Evolutionary conservation across 2,888 invertebrate genomes (phyloP).

Genomic region (Pharmacophagus antenor): DNA sequence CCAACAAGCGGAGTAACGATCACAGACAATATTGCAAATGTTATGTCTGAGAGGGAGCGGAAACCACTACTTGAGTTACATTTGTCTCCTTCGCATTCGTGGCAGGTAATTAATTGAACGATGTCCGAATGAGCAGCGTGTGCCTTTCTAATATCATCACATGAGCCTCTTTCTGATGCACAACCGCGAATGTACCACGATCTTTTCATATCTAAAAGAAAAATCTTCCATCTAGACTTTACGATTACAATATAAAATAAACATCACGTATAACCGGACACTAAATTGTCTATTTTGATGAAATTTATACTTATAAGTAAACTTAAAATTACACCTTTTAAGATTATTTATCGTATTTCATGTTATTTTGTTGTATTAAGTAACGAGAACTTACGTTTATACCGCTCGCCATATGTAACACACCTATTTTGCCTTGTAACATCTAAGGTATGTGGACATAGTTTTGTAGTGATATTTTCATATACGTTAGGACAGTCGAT

Average conservation of each 20-base stretch:
- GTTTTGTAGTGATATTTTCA: conserved; percentile 44
- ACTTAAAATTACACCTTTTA: background rate
- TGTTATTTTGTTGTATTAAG: background rate
- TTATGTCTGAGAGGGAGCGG: conserved; percentile 45
- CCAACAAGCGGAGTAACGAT: conserved; percentile 52
- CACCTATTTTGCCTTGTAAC: conserved; percentile 48
- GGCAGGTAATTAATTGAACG: conserved; percentile 50
- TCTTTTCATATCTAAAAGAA: conserved; percentile 49
- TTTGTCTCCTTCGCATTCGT: conserved; percentile 58
- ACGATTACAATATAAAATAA: no score
- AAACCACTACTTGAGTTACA: conserved; percentile 53
- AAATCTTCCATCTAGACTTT: background rate
- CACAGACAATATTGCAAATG: conserved; percentile 49
- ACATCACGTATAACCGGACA: no score
- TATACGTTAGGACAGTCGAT: conserved; percentile 48
- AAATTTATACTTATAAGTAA: background rate
- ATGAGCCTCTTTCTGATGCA: conserved; percentile 57
- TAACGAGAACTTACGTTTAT: conserved; percentile 47
- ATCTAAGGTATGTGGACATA: conserved; percentile 49
- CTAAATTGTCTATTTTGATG: no score
- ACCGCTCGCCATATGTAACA: conserved; percentile 56
- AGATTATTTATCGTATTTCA: background rate
- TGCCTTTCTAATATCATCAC: conserved; percentile 51
- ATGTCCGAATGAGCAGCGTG: conserved; percentile 42
- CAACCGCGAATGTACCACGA: conserved; percentile 62